phyloP scores from a whole-genome alignment of 2,797 vertebrate species.

The Spondyliosoma cantharus region DNA sequence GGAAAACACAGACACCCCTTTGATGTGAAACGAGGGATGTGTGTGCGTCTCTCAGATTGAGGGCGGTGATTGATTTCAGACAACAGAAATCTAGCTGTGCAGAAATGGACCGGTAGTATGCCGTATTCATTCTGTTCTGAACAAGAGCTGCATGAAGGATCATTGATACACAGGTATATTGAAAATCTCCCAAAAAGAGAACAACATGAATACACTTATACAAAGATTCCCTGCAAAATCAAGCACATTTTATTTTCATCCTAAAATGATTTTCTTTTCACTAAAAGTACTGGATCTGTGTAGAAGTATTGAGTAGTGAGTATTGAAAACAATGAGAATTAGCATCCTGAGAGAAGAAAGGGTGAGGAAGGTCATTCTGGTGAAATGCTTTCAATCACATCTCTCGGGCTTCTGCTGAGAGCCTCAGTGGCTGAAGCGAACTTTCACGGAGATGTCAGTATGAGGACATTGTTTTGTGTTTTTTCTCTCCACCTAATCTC shows the following conservation, averaged over 20 bases:
- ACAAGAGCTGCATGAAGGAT: neutral
- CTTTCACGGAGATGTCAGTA: no score
- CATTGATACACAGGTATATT: neutral
- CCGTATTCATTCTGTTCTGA: neutral
- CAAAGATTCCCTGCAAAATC: neutral
- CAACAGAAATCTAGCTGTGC: slow-evolving; percentile 56
- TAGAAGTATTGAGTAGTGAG: neutral
- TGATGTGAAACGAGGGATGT: slow-evolving; percentile 70
- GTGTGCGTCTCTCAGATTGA: slow-evolving; percentile 60
- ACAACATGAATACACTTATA: neutral
- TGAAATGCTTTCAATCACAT: neutral
- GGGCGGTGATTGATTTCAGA: slow-evolving; percentile 75
- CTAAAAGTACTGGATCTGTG: neutral
- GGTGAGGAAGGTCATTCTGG: neutral
- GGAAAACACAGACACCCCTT: slow-evolving; percentile 70
- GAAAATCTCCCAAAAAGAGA: neutral
- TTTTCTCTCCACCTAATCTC: no score
- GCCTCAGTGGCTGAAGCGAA: no score
- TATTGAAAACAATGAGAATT: neutral
- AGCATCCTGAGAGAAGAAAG: no score
- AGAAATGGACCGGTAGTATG: slow-evolving; percentile 48
- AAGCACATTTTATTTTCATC: neutral
- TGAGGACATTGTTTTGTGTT: no score
- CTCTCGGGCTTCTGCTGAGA: neutral
- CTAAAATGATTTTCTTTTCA: neutral